Conservation (phyloP, 1,140 invertebrate genomes). For the Lordiphosa collinella region DNA sequence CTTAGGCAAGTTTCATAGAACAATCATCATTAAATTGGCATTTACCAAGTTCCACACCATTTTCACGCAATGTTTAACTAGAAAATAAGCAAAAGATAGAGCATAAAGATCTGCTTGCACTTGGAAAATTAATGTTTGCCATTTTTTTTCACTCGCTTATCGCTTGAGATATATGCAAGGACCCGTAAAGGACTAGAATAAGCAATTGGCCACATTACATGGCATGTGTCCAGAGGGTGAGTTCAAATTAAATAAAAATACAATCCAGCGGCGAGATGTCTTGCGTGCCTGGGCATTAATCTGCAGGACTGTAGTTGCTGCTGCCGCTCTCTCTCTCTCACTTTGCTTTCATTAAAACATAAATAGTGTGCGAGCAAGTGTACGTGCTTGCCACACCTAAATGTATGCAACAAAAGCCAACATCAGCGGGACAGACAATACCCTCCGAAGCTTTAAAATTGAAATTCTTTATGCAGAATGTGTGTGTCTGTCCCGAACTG, state of each 20-base stretch:
- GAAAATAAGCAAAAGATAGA: background rate
- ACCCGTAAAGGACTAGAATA: background rate
- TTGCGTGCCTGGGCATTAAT: conserved; percentile 49
- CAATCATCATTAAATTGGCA: conserved; percentile 55
- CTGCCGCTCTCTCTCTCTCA: background rate
- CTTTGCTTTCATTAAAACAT: conserved; percentile 30
- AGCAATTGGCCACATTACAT: conserved; percentile 10
- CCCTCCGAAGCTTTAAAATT: conserved; percentile 37
- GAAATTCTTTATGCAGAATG: conserved; percentile 56
- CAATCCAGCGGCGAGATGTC: conserved; percentile 39
- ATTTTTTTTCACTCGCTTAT: conserved; percentile 32
- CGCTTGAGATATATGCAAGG: background rate
- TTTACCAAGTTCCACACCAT: conserved; percentile 16
- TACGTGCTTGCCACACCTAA: conserved; percentile 71
- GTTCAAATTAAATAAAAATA: conserved; percentile 67
- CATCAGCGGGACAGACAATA: conserved; percentile 22
- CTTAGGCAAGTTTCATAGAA: background rate
- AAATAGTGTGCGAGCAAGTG: conserved; percentile 23
- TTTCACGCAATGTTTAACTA: background rate
- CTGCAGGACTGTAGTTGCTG: conserved; percentile 30
- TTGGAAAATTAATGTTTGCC: conserved; percentile 53
- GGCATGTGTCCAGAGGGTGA: conserved; percentile 14
- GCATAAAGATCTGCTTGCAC: background rate
- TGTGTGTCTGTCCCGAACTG: conserved; percentile 9
- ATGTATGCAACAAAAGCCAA: conserved; percentile 56